Conservation (phyloP, 2,888 invertebrate genomes). For the Crioceris asparagi region DNA sequence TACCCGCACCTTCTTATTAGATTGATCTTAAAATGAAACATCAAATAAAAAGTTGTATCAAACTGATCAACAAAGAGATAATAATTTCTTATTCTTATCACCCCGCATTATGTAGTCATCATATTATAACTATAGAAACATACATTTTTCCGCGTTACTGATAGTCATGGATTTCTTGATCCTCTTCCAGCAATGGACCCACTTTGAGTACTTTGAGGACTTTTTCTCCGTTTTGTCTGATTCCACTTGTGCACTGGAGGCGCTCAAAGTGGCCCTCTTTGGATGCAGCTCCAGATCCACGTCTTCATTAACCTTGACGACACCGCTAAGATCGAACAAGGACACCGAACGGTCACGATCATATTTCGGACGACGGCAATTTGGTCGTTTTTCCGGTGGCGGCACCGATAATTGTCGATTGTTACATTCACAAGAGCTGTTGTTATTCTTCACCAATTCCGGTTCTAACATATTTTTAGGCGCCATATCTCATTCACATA, state of each 20-base stretch:
- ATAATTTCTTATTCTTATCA: no score
- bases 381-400: background rate
- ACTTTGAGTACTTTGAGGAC: conserved; percentile 14
- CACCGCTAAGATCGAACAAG: conserved; percentile 21
- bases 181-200: conserved; percentile 29
- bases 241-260: conserved; percentile 11
- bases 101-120: no score
- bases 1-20: no score
- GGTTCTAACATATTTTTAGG: no score
- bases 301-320: conserved; percentile 6
- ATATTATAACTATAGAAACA: conserved; percentile 7
- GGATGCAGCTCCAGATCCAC: conserved; percentile 1
- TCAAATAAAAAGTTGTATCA: no score
- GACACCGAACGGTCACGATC: conserved; percentile 25
- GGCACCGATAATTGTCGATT: no score
- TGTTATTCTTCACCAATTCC: no score
- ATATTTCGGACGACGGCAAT: background rate
- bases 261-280: conserved; percentile 16
- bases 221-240: conserved; percentile 6
- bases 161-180: conserved; percentile 26
- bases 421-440: no score
- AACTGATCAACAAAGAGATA: no score
- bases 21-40: no score
- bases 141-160: conserved; percentile 14
- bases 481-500: no score